phyloP scores from a whole-genome alignment of 1,140 invertebrate species.

The Ruditapes philippinarum region DNA sequence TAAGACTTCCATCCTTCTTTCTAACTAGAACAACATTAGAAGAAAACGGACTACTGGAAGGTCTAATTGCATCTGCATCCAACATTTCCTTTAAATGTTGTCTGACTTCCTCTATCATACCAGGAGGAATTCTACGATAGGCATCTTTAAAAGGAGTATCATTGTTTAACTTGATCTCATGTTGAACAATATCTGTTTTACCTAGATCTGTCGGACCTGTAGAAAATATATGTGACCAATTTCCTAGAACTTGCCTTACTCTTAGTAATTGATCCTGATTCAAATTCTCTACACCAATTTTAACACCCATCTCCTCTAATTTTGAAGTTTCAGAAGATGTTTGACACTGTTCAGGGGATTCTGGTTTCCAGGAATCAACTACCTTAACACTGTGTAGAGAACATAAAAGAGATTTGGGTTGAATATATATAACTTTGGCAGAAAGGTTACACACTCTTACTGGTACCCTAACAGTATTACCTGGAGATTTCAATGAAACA shows the following conservation, averaged over 20 bases:
- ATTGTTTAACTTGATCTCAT: neutral
- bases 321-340: neutral
- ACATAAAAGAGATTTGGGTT: neutral
- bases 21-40: too few relatives aligned
- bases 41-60: too few relatives aligned
- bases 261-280: neutral
- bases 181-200: neutral
- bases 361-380: too few relatives aligned
- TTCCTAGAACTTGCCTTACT: neutral
- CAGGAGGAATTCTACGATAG: neutral
- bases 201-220: neutral
- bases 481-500: neutral
- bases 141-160: neutral
- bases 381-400: neutral
- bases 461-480: neutral
- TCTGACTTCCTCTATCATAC: constrained; percentile 21
- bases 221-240: neutral
- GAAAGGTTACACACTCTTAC: neutral
- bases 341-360: neutral
- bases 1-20: neutral
- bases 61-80: too few relatives aligned
- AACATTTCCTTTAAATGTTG: constrained; percentile 25
- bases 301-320: too few relatives aligned
- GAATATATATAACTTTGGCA: neutral
- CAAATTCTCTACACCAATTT: neutral